Evolutionary conservation across 2,888 invertebrate genomes (phyloP).

Genomic region (Helobdella robusta): DNA sequence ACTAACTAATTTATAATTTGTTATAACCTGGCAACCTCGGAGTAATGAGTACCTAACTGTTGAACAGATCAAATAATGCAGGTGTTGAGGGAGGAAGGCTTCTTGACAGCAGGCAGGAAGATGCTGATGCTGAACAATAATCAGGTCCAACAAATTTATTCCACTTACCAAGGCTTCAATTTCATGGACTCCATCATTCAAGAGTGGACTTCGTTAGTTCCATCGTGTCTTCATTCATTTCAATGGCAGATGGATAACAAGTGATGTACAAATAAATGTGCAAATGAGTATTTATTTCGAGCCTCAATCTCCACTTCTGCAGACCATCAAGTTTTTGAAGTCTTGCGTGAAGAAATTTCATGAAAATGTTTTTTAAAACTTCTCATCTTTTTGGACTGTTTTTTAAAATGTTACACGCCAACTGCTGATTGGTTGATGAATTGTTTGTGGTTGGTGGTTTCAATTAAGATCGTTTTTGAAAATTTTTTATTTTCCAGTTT

Average conservation of each 20-base stretch:
- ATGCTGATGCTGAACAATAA: background rate
- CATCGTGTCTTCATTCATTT: too few relatives aligned
- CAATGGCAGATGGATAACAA: too few relatives aligned
- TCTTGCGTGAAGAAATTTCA: background rate
- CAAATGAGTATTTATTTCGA: background rate
- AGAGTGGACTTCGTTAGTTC: background rate
- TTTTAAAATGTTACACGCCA: too few relatives aligned
- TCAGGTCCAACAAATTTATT: constrained; percentile 9
- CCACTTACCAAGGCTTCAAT: background rate
- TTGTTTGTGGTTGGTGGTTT: too few relatives aligned
- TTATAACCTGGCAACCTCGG: too few relatives aligned
- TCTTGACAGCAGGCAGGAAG: constrained; percentile 16
- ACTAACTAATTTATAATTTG: too few relatives aligned
- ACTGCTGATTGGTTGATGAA: too few relatives aligned
- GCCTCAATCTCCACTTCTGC: background rate
- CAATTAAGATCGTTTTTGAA: too few relatives aligned
- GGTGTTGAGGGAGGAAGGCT: constrained; percentile 13
- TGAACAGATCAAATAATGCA: constrained; percentile 22
- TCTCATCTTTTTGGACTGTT: background rate
- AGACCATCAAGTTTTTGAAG: background rate
- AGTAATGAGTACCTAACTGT: too few relatives aligned
- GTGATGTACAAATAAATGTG: too few relatives aligned
- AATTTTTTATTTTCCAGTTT: too few relatives aligned
- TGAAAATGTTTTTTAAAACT: background rate
- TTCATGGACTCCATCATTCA: background rate